Evolutionary conservation across 37 sponge, comb jelly and placozoan genomes (phyloP), one percentile per base, ranked within the genome.

Genomic region (Halisarca cf. caerulea): DNA sequence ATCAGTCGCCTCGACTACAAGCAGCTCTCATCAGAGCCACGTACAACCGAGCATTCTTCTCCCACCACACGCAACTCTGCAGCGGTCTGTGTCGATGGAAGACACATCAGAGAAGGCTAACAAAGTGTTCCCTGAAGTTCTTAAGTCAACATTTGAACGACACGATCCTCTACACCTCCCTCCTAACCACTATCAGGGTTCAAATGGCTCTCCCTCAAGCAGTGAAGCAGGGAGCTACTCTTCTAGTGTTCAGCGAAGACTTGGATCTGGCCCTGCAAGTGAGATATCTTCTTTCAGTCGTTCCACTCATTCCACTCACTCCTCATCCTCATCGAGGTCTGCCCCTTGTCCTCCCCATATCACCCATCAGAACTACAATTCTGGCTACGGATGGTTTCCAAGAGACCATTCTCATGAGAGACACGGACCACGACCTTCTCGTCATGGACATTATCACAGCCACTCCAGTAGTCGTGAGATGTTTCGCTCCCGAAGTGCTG

Each of bases 201-300:
- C 39, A 21, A 30, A 60, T 61, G 41, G 32, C 2, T 35, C 44
- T 69, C 82, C 88, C 6, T 93, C 94, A 14, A 93, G 93, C 79
- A 91, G 92, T 55, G 94, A 89, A 34, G 85, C 83, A 8, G 87
- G 87, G 57, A 93, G 94, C 59, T 44, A 80, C 24, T 34, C 88
- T 2, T 89, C 87, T 3, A 80, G 77, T 58, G 90, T 87, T 21
- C 64, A 47, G 11, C 66, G 84, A 45, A 42, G 90, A 4, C 80
- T 93, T 1, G 80, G 80, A 25, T 93, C 94, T 11, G 94, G 86
- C 1, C 94, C 94, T 24, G 94, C 85, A 6, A 93, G 94, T 44
- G 80, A 82, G n/a, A 59, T 85, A 1, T 93, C 94, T 2, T 84
- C 89, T 44, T 70, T 69, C 30, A 80, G 66, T 21, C 36, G 54